Evolutionary conservation across 2,888 invertebrate species (phyloP).

Genomic region (Phanerotoma sp.): DNA sequence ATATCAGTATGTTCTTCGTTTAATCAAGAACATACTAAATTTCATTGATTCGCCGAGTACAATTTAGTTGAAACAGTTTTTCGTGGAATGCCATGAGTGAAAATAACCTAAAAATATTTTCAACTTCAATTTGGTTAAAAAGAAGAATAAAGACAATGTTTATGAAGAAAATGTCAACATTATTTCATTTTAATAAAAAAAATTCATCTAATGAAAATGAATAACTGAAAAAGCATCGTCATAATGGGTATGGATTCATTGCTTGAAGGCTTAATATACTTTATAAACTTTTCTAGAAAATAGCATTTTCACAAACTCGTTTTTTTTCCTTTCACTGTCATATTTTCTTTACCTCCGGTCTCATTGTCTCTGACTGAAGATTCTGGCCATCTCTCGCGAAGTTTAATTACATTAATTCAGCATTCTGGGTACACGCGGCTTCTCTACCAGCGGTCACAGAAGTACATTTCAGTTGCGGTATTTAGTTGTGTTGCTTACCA

Average conservation of each 20-base stretch:
- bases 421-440: constrained; percentile 15
- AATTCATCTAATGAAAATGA: neutral
- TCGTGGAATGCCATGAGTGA: no score
- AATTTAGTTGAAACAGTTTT: no score
- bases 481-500: constrained; percentile 36
- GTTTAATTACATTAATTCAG: constrained; percentile 37
- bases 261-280: neutral
- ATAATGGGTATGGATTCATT: neutral
- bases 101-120: no score
- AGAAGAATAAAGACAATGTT: no score
- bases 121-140: no score
- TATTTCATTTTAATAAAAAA: no score
- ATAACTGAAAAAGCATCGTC: neutral
- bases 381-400: constrained; percentile 23
- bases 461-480: constrained; percentile 38
- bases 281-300: no score
- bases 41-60: no score
- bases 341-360: neutral
- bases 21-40: no score
- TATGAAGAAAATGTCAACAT: no score
- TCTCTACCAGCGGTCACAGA: constrained; percentile 32
- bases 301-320: neutral
- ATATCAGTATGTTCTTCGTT: no score
- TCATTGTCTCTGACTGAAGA: constrained; percentile 3
- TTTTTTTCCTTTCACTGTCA: neutral